Base-by-base conservation (phyloP, 2,113 vertebrate species). In the Engystomops pustulosus region DNA sequence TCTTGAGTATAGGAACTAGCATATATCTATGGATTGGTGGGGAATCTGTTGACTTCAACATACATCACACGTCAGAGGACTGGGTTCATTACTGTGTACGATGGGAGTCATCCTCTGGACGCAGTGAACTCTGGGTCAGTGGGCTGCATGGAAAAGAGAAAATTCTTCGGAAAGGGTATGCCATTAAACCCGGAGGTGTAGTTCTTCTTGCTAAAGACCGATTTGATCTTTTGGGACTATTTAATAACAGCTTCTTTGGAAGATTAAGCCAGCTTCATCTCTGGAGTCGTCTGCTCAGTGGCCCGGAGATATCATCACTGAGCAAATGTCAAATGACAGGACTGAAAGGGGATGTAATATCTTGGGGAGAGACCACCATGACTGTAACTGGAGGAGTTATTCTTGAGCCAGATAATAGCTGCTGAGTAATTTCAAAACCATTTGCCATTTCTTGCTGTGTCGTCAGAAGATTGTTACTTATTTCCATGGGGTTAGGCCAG, bases 51-150 rank as follows among this genome's bases (percentile, higher is more conserved):
- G 95, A 93, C 84, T 90, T 96, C 47, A 91, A 92, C 0, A 86
- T 94, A 71, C 88, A 88, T 53, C 87, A 87, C 1, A 67, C 23
- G 18, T 86, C 91, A 0, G 80, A 85, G 3, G 88, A 87, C 0
- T 96, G 95, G 95, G 87, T 88, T 47, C 94, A 95, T 88, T 94
- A 92, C 88, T 96, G 94, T 70, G 0, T 94, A 18, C 91, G 90
- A 0, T 97, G 95, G 96, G 86, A 88, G 0, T 95, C 96, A 32
- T 87, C 87, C 51, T 84, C 83, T 0, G 96, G 96, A 0, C 84
- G 36, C 0, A 91, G 88, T 0, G 85, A 83, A 6, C 82, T 95
- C 8, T 95, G 92, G 93, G 90, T 95, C 32, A 94, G 95, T 0
- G 94, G 95, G 0, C 88, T 89, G 2, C 90, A 89, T 0, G 92